Conservation (phyloP, 2,797 vertebrate species). For the Sebastes matsubarae region DNA sequence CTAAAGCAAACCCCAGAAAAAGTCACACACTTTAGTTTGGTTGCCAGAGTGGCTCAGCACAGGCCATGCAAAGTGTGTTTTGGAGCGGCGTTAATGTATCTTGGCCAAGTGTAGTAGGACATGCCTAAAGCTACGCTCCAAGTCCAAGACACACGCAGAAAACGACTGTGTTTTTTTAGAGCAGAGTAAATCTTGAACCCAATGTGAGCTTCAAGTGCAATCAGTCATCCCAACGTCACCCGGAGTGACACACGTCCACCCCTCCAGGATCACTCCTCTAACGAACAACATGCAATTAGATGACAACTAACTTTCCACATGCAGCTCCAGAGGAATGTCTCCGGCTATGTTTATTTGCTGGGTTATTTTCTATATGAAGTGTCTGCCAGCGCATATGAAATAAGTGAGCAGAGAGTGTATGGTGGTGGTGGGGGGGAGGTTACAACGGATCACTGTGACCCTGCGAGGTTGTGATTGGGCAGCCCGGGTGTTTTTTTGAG, state of each 20-base stretch:
- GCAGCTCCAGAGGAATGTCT: conserved; percentile 33
- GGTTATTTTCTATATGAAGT: conserved; percentile 59
- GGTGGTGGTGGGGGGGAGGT: not conserved
- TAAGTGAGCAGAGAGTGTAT: conserved; percentile 24
- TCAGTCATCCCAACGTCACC: conserved; percentile 20
- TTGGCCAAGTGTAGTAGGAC: conserved; percentile 53
- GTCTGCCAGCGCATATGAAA: conserved; percentile 55
- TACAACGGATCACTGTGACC: conserved; percentile 70
- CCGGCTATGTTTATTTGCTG: conserved; percentile 40
- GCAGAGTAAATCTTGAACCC: conserved; percentile 9
- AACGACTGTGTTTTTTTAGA: conserved; percentile 11
- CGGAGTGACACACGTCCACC: conserved; percentile 18
- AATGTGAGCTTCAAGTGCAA: conserved; percentile 19
- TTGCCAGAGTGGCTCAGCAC: conserved; percentile 21
- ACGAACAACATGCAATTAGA: conserved; percentile 13
- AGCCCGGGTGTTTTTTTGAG: conserved; percentile 16
- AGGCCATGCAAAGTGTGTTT: conserved; percentile 55
- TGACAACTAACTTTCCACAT: conserved; percentile 31
- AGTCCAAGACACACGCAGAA: conserved; percentile 36
- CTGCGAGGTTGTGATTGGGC: conserved; percentile 37
- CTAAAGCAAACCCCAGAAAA: not conserved
- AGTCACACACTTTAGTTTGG: conserved; percentile 12
- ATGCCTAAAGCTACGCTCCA: conserved; percentile 26
- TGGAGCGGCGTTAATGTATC: conserved; percentile 59
- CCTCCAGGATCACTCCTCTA: not conserved